Evolutionary conservation across 2,113 vertebrate species (phyloP), one percentile per base, ranked within the genome.

Genomic region (Mustela nigripes): DNA sequence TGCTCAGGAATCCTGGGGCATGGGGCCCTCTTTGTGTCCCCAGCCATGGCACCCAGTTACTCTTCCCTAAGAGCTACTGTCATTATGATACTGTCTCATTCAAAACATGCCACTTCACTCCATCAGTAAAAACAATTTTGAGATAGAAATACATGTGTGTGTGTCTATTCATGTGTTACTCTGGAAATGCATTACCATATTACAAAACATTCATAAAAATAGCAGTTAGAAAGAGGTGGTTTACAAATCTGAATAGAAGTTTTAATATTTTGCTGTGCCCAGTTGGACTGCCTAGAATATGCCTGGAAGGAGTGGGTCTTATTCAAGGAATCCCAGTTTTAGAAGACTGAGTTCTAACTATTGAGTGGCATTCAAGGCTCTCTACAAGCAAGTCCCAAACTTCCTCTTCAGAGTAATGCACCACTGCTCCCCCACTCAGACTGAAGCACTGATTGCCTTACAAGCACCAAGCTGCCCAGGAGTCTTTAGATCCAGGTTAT

Each of bases 121-220:
- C 71, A 81, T 19, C 76, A 56, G 76, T 50, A 50, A 83, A 95
- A 95, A 56, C 8, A 45, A 67, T 76, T 90, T n/a, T 26, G 56
- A 85, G 15, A 80, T 63, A 79, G 3, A 92, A 11, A 21, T 62
- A 36, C 31, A 28, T 71, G 45, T 74, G 50, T 53, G 53, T 53
- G 53, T 50, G 11, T 62, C 14, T 45, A 93, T 71, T 79, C 36
- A 33, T 65, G 26, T 60, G 45, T 95, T 62, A 45, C 9, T 83
- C 62, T 87, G 67, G 19, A 83, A 92, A 93, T 78, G 53, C 15
- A 58, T 63, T 89, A 56, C 10, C 18, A 63, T 62, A 80, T 62
- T 67, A 58, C 74, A 79, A 89, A 88, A 73, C 9, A 71, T 56
- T 76, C 86, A 89, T 42, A 74, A 91, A 91, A 82, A 79, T 33